phyloP scores from a whole-genome alignment of 2,888 invertebrate species.

The Carpatolechia fugitivella region DNA sequence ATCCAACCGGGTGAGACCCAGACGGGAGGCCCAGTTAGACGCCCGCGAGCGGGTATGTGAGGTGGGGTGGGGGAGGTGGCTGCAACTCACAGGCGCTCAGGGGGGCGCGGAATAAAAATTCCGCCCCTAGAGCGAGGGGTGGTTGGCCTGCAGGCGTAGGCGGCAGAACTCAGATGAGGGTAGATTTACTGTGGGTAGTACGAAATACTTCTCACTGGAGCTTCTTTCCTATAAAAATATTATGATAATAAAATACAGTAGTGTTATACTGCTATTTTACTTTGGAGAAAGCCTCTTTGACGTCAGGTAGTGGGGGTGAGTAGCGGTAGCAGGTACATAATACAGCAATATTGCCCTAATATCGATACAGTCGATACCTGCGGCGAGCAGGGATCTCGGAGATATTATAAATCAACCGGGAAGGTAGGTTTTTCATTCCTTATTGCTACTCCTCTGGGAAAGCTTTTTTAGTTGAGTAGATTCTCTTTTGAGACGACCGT shows the following conservation, averaged over 20 bases:
- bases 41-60: too few relatives aligned
- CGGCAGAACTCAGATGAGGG: too few relatives aligned
- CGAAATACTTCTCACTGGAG: conserved; percentile 21
- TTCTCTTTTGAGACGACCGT: not conserved
- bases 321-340: not conserved
- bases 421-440: conserved; percentile 19
- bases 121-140: too few relatives aligned
- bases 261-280: conserved; percentile 33
- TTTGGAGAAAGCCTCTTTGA: conserved; percentile 18
- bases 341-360: conserved; percentile 12
- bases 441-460: not conserved
- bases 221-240: too few relatives aligned
- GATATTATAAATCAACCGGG: conserved; percentile 36
- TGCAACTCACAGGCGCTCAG: too few relatives aligned
- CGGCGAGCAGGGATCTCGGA: conserved; percentile 31
- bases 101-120: too few relatives aligned
- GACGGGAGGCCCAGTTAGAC: too few relatives aligned
- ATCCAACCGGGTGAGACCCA: too few relatives aligned
- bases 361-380: conserved; percentile 35
- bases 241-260: too few relatives aligned
- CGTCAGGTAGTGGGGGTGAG: not conserved
- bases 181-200: too few relatives aligned
- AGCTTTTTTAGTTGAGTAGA: not conserved
- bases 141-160: too few relatives aligned
- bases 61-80: too few relatives aligned